Evolutionary conservation across 2,797 vertebrate genomes (phyloP), one percentile per base, ranked within the genome.

Genomic region (Fratercula arctica): DNA sequence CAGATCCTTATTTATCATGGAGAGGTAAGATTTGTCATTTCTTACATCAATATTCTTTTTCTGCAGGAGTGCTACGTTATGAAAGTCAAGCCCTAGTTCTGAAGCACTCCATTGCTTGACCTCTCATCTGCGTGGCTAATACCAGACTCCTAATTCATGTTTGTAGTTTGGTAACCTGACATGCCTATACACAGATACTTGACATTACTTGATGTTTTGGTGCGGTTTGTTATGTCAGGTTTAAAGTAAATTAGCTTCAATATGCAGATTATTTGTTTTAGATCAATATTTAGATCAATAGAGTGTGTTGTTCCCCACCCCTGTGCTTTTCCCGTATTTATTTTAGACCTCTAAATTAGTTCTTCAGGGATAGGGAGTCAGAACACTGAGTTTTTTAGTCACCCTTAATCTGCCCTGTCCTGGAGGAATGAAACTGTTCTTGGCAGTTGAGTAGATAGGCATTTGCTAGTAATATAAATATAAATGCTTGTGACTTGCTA

Each of bases 1-100:
- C 99, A 99, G 98, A 99, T 99, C 90, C 98, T 99, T 93, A 99
- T 99, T 97, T 99, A 99, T 98, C 99, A 99, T 3, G 99, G 99
- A 95, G 99, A 99, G 99, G 99, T 99, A 98, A 98, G 96, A 87
- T 50, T 51, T 89, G 16, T 68, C 2, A 69, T 66, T 85, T 90
- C 57, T 87, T 87, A 67, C 8, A 6, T 68, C 85, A 67, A 48
- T 72, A 19, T 6, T 26, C 2, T n/a, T 50, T 73, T 61, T 88
- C 26, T 51, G 3, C 73, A 59, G 29, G 28, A 79, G 6, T 72
- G 35, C 50, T 66, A 10, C 8, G 3, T 76, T 88, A 29, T 33
- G 41, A 41, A 73, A 73, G 17, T 66, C 17, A 79, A 24, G 37
- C 31, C 73, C 28, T 26, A 33, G 13, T 78, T 63, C 4, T 82